Percentiles rank a stretch among this genome's conserved stretches.
Evolutionary conservation across 2,888 invertebrate species (phyloP).

Genomic region (Bombylius major): DNA sequence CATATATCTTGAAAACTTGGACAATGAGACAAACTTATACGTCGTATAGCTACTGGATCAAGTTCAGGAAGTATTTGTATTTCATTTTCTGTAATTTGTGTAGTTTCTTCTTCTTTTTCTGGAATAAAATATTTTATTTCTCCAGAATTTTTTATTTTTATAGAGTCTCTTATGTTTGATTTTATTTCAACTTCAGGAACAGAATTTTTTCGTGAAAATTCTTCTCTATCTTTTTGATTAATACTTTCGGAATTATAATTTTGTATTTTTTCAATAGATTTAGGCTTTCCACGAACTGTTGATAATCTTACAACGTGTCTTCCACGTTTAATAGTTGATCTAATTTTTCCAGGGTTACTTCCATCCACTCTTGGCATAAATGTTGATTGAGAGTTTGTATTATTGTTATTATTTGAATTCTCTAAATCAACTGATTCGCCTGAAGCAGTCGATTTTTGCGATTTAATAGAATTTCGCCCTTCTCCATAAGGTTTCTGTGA

Average conservation of each 20-base stretch:
- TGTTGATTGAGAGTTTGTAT: conserved; percentile 20
- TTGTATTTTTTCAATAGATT: not conserved
- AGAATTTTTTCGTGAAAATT: too few relatives aligned
- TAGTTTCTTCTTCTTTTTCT: conserved; percentile 38
- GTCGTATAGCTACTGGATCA: conserved; percentile 20
- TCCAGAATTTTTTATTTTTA: conserved; percentile 51
- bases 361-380: conserved; percentile 40
- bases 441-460: not conserved
- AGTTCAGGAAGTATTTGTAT: conserved; percentile 12
- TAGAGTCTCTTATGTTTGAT: not conserved
- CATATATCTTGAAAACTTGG: conserved; percentile 46
- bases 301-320: conserved; percentile 62
- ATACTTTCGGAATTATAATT: not conserved
- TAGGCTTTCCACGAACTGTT: conserved; percentile 38
- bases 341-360: conserved; percentile 38
- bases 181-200: too few relatives aligned
- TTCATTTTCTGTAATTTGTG: conserved; percentile 5
- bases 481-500: not conserved
- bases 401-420: conserved; percentile 1
- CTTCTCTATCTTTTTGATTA: too few relatives aligned
- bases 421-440: not conserved
- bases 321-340: conserved; percentile 55
- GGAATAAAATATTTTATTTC: conserved; percentile 41
- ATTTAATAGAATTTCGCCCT: not conserved
- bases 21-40: conserved; percentile 31